Evolutionary conservation across 2,797 vertebrate species (phyloP), one percentile per base, ranked within the genome.

Genomic region (Danionella dracula): DNA sequence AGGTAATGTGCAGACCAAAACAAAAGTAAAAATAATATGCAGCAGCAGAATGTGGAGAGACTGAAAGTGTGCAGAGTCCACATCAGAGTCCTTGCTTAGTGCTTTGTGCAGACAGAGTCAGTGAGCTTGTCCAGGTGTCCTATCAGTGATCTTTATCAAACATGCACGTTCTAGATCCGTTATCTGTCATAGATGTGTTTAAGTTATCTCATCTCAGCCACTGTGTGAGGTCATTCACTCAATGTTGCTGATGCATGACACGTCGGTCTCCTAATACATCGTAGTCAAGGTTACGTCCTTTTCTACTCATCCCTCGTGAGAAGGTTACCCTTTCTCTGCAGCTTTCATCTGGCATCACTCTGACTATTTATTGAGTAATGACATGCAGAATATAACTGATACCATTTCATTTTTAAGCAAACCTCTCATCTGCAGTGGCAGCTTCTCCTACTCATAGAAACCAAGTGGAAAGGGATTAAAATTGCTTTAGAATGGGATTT

Each of bases 311-410:
- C 21, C 23, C 40, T 51, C 41, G 59, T 51, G 35, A 50, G 21
- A 63, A 63, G 60, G 60, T 63, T 63, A 63, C 46, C 46, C n/a
- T 51, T 63, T 37, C 32, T 23, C 32, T 38, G 35, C 37, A 42
- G 37, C 23, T 6, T 42, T 51, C 32, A 17, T 48, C 37, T 51
- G 3, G 19, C n/a, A n/a, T n/a, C n/a, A n/a, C n/a, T n/a, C n/a
- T n/a, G n/a, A n/a, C n/a, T n/a, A n/a, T n/a, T n/a, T n/a, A n/a
- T n/a, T n/a, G n/a, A n/a, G n/a, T n/a, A n/a, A n/a, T n/a, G n/a
- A n/a, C n/a, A n/a, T n/a, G n/a, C n/a, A n/a, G n/a, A n/a, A n/a
- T n/a, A n/a, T n/a, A n/a, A n/a, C n/a, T n/a, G n/a, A n/a, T n/a
- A n/a, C n/a, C n/a, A n/a, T n/a, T n/a, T n/a, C n/a, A n/a, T n/a